phyloP scores from a whole-genome alignment of 2,888 invertebrate species.

The Gymnoscelis rufifasciata region DNA sequence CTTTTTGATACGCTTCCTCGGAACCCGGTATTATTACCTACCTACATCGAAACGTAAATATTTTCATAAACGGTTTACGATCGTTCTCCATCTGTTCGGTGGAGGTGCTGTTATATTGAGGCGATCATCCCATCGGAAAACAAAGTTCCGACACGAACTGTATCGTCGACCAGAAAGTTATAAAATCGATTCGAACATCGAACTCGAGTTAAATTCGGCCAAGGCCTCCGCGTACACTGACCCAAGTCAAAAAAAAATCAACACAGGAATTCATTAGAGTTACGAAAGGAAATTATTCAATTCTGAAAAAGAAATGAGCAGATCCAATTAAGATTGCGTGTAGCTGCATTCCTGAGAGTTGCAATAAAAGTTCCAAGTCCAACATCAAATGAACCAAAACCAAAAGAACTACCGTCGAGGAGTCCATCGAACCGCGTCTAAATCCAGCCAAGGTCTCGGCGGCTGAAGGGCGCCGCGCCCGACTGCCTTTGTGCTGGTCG shows the following conservation, averaged over 20 bases:
- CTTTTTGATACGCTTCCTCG: background rate
- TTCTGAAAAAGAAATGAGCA: constrained; percentile 38
- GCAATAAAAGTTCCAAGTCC: constrained; percentile 60
- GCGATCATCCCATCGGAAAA: constrained; percentile 57
- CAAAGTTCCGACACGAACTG: constrained; percentile 63
- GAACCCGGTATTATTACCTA: constrained; percentile 5
- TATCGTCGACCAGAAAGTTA: constrained; percentile 64
- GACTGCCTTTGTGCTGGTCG: constrained; percentile 65
- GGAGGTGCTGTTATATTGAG: constrained; percentile 52
- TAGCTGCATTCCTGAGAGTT: constrained; percentile 48
- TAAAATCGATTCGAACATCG: constrained; percentile 65
- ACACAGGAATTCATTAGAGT: constrained; percentile 30
- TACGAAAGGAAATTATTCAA: constrained; percentile 29
- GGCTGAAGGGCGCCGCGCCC: constrained; percentile 73
- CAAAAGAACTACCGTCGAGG: constrained; percentile 61
- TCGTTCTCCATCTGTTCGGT: constrained; percentile 57
- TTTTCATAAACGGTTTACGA: constrained; percentile 50
- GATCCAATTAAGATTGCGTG: constrained; percentile 51
- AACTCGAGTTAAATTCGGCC: constrained; percentile 74
- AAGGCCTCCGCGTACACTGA: constrained; percentile 68
- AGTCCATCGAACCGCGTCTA: constrained; percentile 75
- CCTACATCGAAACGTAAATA: constrained; percentile 38
- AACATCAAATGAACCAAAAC: constrained; percentile 60
- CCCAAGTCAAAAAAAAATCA: constrained; percentile 41
- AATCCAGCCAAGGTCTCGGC: constrained; percentile 75